Conservation (phyloP, 2,797 vertebrate species). For the Natrix natrix region DNA sequence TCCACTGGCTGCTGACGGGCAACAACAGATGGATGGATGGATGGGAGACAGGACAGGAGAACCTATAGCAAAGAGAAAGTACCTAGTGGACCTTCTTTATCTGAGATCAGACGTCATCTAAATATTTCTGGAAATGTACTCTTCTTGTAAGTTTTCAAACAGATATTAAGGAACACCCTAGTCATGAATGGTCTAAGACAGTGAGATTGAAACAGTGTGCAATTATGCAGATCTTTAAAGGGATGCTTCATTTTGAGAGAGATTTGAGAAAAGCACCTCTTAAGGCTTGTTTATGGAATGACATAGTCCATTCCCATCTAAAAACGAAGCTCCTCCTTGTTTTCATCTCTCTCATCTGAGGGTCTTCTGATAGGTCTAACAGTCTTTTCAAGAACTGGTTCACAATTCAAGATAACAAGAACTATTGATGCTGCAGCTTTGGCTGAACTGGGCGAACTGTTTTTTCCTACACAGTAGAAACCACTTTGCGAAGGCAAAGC, state of each 20-base stretch:
- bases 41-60: neutral
- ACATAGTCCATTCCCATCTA: neutral
- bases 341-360: neutral
- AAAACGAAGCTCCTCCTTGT: neutral
- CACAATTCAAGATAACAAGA: neutral
- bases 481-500: neutral
- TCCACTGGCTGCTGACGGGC: no score
- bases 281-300: neutral
- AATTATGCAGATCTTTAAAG: neutral
- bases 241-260: neutral
- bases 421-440: neutral
- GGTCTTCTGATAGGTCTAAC: neutral
- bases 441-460: neutral
- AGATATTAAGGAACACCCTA: neutral
- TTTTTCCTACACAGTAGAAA: neutral
- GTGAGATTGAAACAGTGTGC: neutral
- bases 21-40: neutral
- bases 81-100: neutral
- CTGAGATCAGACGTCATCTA: neutral
- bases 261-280: neutral
- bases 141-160: neutral
- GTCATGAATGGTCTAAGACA: neutral
- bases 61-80: neutral
- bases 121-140: neutral
- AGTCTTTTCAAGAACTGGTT: neutral